Evolutionary conservation across 2,888 invertebrate species (phyloP), one percentile per base, ranked within the genome.

Genomic region (Kryphioiulus occultus): DNA sequence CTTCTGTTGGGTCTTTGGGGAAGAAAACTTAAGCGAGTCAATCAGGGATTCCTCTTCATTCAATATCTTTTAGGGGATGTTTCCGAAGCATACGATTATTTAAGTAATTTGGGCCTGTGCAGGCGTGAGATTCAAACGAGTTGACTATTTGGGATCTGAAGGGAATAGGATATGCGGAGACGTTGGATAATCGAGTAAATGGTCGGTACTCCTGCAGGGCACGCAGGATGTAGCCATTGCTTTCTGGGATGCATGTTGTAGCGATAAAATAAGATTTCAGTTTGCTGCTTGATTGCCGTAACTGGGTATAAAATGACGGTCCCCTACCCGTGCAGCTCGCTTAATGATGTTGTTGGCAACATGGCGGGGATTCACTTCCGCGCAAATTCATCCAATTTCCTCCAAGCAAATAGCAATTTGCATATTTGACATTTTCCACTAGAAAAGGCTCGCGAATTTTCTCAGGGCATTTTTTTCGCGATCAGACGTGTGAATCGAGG

Each of bases 401-500:
- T 68, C 68, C 26, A 22, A 68, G 26, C 68, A 68, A 68, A 68
- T 68, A 68, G 68, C 68, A 68, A 68, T 68, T 68, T 68, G 68
- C 68, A 68, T 68, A 68, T 68, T 68, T 68, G 68, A 68, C 68
- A 68, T 68, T 68, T 68, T 68, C 68, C 68, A 68, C 68, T 68
- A 22, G 68, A 68, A 26, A 26, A 68, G 19, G 22, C 68, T 26
- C 3, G 68, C 26, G 68, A 68, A 68, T 68, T 68, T 68, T 4
- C 68, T 26, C 68, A 68, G n/a, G n/a, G 68, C 9, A 7, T 68
- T 68, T 68, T 68, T 44, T 44, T n/a, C 26, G 68, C 10, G 10
- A 68, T 19, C 10, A 22, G 68, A 68, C 9, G 68, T 68, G 68
- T 26, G 68, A 68, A 68, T 68, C 19, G 26, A 7, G 68, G 3